Evolutionary conservation across 1,140 invertebrate species (phyloP).

Genomic region (Drosophila tani): DNA sequence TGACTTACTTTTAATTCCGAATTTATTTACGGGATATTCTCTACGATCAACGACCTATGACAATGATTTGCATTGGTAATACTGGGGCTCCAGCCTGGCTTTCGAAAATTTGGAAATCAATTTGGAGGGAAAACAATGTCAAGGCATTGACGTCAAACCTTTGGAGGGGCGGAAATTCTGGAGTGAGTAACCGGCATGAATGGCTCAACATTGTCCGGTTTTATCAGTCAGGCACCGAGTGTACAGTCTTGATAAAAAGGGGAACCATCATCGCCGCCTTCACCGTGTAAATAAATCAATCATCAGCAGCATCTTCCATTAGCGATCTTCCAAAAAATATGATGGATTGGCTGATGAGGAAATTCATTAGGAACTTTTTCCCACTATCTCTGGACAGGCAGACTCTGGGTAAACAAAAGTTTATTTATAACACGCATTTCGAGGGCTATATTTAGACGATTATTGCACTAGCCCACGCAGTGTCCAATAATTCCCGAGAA

Average conservation of each 20-base stretch:
- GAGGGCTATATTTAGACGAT: conserved; percentile 26
- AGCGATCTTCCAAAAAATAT: conserved; percentile 18
- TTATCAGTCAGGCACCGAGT: conserved; percentile 28
- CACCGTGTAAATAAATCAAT: conserved; percentile 67
- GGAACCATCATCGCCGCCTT: conserved; percentile 10
- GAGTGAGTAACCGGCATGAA: conserved; percentile 22
- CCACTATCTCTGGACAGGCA: conserved; percentile 8
- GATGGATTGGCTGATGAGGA: conserved; percentile 27
- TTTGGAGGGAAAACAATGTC: conserved; percentile 20
- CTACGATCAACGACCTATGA: conserved; percentile 45
- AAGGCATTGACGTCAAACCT: conserved; percentile 69
- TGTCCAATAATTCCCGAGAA: conserved; percentile 32
- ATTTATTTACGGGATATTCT: not conserved
- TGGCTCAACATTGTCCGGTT: not conserved
- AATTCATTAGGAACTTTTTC: conserved; percentile 21
- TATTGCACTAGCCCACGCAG: conserved; percentile 24
- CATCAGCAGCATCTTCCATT: conserved; percentile 42
- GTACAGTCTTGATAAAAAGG: conserved; percentile 2
- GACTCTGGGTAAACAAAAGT: conserved; percentile 21
- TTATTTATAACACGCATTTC: conserved; percentile 31
- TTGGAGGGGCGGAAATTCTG: conserved; percentile 44
- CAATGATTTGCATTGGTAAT: conserved; percentile 60
- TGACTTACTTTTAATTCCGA: not conserved
- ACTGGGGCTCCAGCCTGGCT: not conserved
- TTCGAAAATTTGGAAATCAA: conserved; percentile 30